phyloP scores from a whole-genome alignment of 2,888 invertebrate species.

The Xestia rhomboidea region DNA sequence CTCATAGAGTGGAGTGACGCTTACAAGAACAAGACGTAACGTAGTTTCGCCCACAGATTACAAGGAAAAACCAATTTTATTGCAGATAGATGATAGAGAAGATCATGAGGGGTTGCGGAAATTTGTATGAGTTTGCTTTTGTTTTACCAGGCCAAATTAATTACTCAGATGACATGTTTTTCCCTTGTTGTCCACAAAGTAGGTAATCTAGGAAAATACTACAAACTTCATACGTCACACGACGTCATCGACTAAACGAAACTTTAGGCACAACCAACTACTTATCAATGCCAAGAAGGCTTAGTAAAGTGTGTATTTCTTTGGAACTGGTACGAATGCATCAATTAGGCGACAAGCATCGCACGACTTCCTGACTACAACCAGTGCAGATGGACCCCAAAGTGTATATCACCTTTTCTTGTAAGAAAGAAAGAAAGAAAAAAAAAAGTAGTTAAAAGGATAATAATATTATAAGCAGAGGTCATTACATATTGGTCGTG shows the following conservation, averaged over 20 bases:
- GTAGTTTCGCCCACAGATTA: slow-evolving; percentile 65
- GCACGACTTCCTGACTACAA: slow-evolving; percentile 68
- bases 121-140: slow-evolving; percentile 1
- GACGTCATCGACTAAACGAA: slow-evolving; percentile 1
- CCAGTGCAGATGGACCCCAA: slow-evolving; percentile 65
- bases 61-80: slow-evolving; percentile 57
- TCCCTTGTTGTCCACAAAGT: slow-evolving; percentile 1
- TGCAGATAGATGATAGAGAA: slow-evolving; percentile 44
- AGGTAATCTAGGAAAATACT: slow-evolving; percentile 17
- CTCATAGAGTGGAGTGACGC: slow-evolving; percentile 52
- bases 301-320: slow-evolving; percentile 60
- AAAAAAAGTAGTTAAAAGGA: slow-evolving; percentile 55
- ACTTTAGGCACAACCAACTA: slow-evolving; percentile 41
- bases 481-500: slow-evolving; percentile 63
- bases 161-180: slow-evolving; percentile 11
- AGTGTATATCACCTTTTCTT: slow-evolving; percentile 60
- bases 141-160: slow-evolving; percentile 16
- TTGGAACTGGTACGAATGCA: slow-evolving; percentile 67
- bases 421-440: no score
- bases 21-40: slow-evolving; percentile 50
- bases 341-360: slow-evolving; percentile 68
- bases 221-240: slow-evolving; percentile 14
- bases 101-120: slow-evolving; percentile 31
- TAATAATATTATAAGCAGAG: slow-evolving; percentile 61
- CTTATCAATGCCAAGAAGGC: slow-evolving; percentile 63